Conservation (phyloP, 2,888 invertebrate species). For the Gymnocheta viridis region DNA sequence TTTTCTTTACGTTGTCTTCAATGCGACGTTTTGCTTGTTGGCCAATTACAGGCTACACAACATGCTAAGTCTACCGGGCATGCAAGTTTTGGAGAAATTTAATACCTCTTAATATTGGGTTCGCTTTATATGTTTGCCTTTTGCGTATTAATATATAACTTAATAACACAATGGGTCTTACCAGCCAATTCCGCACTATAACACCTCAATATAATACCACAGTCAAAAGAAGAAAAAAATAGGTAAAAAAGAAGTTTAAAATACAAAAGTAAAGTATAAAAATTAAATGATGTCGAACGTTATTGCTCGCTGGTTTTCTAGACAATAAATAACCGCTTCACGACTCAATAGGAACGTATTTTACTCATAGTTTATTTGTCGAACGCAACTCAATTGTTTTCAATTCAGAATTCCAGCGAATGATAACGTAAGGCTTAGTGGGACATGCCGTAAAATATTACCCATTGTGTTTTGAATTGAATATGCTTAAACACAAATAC, state of each 20-base stretch:
- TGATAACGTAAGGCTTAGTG: too few relatives aligned
- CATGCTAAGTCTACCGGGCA: constrained; percentile 94
- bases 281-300: too few relatives aligned
- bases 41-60: constrained; percentile 90
- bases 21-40: constrained; percentile 90
- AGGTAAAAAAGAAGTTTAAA: not conserved
- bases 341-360: too few relatives aligned
- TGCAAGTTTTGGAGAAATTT: constrained; percentile 90
- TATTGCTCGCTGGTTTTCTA: too few relatives aligned
- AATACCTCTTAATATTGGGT: constrained; percentile 80
- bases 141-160: constrained; percentile 78
- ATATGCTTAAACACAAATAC: constrained; percentile 32
- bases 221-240: not conserved
- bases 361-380: too few relatives aligned
- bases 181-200: constrained; percentile 55
- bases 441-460: too few relatives aligned
- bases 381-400: too few relatives aligned
- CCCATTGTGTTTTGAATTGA: constrained; percentile 14
- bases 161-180: constrained; percentile 68
- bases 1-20: constrained; percentile 92
- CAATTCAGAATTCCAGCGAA: too few relatives aligned
- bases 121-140: constrained; percentile 77
- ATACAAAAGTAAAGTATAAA: not conserved
- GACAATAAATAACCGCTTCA: too few relatives aligned
- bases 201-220: not conserved